Percentiles rank a stretch among this genome's conserved stretches.
These are phyloP conservation scores for Scytalopus superciliaris DNA, from an alignment of 2,113 vertebrate species.

Conservation along the genomic window DNA sequence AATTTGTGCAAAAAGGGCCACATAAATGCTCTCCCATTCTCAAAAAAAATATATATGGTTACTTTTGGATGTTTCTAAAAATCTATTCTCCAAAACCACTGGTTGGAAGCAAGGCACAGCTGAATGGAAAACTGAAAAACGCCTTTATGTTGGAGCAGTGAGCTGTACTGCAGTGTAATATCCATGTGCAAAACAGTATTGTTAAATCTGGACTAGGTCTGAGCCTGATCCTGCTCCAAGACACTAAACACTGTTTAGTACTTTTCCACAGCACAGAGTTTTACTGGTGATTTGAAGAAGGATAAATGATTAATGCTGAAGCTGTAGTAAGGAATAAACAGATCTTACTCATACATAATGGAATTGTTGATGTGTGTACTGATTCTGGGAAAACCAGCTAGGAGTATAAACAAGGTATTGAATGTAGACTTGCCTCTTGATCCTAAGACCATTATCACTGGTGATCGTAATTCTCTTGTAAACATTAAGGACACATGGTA, in stretches of 20 bases:
- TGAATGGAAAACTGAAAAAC: not conserved
- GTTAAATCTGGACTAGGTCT: not conserved
- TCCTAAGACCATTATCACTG: not conserved
- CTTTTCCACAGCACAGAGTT: not conserved
- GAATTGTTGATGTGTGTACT: constrained; percentile 43
- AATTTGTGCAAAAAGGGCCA: not conserved
- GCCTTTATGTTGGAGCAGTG: not conserved
- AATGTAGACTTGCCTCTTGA: constrained; percentile 48
- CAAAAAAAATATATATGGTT: not conserved
- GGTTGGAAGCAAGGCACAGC: not conserved
- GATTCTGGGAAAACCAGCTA: constrained; percentile 16
- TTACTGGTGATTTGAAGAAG: constrained; percentile 22
- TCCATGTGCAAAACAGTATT: not conserved
- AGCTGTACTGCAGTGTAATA: not conserved
- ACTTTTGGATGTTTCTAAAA: not conserved
- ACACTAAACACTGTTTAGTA: not conserved
- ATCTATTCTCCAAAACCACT: not conserved
- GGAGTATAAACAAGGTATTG: constrained; percentile 28
- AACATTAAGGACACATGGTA: constrained; percentile 19
- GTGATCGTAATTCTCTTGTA: constrained; percentile 21
- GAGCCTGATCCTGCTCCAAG: not conserved
- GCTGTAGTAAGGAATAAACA: constrained; percentile 51
- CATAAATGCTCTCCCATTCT: not conserved
- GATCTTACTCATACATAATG: constrained; percentile 30
- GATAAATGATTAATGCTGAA: constrained; percentile 24